Base-by-base conservation (phyloP, 1,140 invertebrate genomes). In the Saccostrea echinata region DNA sequence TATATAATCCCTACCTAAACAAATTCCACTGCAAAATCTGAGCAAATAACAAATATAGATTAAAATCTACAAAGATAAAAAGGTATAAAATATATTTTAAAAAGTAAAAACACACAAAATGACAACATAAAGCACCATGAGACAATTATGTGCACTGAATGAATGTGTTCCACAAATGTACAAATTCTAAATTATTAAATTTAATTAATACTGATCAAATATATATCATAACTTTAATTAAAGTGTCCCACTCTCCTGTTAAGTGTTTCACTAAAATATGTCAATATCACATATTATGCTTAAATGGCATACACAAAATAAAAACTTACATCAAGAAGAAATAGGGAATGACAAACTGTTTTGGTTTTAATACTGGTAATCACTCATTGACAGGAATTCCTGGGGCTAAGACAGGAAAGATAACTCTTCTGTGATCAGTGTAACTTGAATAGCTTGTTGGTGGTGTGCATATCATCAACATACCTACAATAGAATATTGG, bases 391-490 rank as follows among this genome's bases (percentile, higher is more conserved):
- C 8, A 16, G 68, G 24, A 76, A 76, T 30, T 76, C 24, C 30
- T 33, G 3, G 12, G 11, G 13, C 33, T 33, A 13, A 27, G 3
- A 76, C 27, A 61, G 55, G 55, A 18, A 61, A 61, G 55, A n/a
- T 18, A 61, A 30, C 11, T 30, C 68, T 30, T 27, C 27, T 13
- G 27, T 30, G 30, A 64, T 83, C 57, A 93, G 84, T 93, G 90
- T 18, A 93, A 86, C 76, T 90, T 92, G 88, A 93, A 93, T 12
- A 93, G 88, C 86, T 91, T 88, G 86, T 93, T 92, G 35, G 92
- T 93, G 52, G 86, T 85, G 81, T 93, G 91, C 93, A 94, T 94
- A 52, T 93, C 92, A 87, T 93, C 92, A 12, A 92, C 92, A 90
- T 93, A 94, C 87, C 93, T 93, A 89, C 81, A 92, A 93, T 21